phyloP scores from a whole-genome alignment of 1,140 invertebrate genomes.

The Melipona quadrifasciata region DNA sequence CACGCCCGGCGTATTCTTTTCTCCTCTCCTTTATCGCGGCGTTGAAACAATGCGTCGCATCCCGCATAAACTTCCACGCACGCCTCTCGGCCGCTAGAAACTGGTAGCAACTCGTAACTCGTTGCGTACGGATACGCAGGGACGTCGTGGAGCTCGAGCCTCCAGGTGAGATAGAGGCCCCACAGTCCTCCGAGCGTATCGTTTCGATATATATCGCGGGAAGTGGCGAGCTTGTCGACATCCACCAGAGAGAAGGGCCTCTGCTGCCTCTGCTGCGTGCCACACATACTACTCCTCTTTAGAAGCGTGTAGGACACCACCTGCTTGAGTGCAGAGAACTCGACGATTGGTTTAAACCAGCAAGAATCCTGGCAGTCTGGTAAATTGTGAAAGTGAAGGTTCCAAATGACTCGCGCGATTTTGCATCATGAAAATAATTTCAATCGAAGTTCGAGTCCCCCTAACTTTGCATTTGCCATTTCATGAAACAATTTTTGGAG shows the following conservation, averaged over 20 bases:
- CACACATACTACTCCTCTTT: slow-evolving; percentile 6
- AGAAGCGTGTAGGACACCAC: background rate
- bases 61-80: slow-evolving; percentile 47
- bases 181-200: slow-evolving; percentile 39
- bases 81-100: slow-evolving; percentile 5
- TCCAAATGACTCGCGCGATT: too few species aligned
- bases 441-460: too few species aligned
- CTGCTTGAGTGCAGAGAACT: background rate
- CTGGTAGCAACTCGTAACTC: slow-evolving; percentile 57
- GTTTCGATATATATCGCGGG: slow-evolving; percentile 64
- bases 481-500: too few species aligned
- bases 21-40: background rate
- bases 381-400: too few species aligned
- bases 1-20: background rate
- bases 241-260: background rate
- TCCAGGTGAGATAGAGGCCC: slow-evolving; percentile 36
- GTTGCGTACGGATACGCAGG: slow-evolving; percentile 37
- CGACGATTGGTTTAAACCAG: background rate
- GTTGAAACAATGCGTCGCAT: slow-evolving; percentile 45
- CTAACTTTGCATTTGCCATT: too few species aligned
- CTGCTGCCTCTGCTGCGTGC: slow-evolving; percentile 11
- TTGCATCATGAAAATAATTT: too few species aligned
- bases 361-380: background rate
- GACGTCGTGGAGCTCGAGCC: slow-evolving; percentile 1
- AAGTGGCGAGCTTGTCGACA: slow-evolving; percentile 52